Base-by-base conservation (phyloP, 2,797 vertebrate species). In the Philypnodon macrostomus region DNA sequence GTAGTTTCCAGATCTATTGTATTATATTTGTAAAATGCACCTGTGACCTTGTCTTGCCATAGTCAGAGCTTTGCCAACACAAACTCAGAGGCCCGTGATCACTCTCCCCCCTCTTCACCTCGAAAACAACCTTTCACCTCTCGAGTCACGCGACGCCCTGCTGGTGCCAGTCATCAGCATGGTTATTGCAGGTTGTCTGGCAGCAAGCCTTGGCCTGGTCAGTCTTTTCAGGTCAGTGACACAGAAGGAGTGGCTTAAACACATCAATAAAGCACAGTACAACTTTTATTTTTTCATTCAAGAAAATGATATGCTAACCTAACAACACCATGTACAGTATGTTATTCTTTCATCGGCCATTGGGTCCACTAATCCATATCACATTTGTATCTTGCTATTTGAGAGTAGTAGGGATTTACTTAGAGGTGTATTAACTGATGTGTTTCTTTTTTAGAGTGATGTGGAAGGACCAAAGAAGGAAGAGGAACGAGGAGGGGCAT, bases 201-300 rank as follows among this genome's bases (percentile, higher is more conserved):
- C 31, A 14, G 80, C 21, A 0, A 66, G 79, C 41, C 13, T 83
- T n/a, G 72, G 67, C 63, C 53, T 85, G 33, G 36, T 40, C 14
- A 27, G 74, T 17, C 10, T 71, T 47, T 58, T 87, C 12, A 47
- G 84, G 84, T 88, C 49, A 85, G 84, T 63, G 33, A 47, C 29
- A 16, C 9, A 42, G 42, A 32, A 23, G 24, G 31, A 41, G 29
- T 39, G 14, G 31, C 9, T 37, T 12, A 2, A 11, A 5, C 10
- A 33, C 12, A 14, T 1, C 6, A 7, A 15, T n/a, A n/a, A n/a
- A n/a, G n/a, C n/a, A n/a, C n/a, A n/a, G n/a, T n/a, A n/a, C n/a
- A n/a, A n/a, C n/a, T n/a, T n/a, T n/a, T n/a, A n/a, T n/a, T n/a
- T n/a, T n/a, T n/a, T n/a, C n/a, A 13, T 7, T 35, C 53, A 58